Evolutionary conservation across 2,797 vertebrate species (phyloP), one percentile per base, ranked within the genome.

Genomic region (Micrastur ruficollis): DNA sequence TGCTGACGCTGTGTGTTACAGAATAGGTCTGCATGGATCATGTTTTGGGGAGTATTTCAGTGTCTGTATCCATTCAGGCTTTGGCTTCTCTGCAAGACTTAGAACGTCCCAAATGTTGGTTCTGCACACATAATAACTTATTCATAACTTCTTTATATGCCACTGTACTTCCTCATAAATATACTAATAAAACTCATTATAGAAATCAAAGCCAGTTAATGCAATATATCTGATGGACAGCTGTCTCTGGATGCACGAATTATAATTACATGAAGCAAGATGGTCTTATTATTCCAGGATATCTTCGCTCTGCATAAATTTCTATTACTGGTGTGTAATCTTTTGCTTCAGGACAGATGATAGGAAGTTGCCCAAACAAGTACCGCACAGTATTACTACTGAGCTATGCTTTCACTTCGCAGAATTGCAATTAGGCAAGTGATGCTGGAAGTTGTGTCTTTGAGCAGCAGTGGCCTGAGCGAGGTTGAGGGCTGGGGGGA

Each of bases 121-220:
- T 91, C 73, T 90, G 56, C 75, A 86, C 62, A 86, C 80, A 40
- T 81, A 92, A 93, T 93, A 95, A 89, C 79, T 94, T 96, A 96
- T 95, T 95, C 92, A 89, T 93, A 89, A 86, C 80, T 95, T 93
- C 82, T 95, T 96, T 79, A 82, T 87, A 87, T 86, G 93, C 74
- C 11, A 56, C 81, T 75, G 34, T 95, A 96, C 83, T 58, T 96
- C 79, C 81, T 94, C 93, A 94, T 96, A 97, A 97, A 95, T 94
- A 95, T 88, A 95, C 90, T 92, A 96, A 95, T 94, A 97, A 95
- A 97, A 94, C 84, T 92, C 92, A 88, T 96, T 95, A 95, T 32
- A 95, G 85, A 95, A 93, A 97, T 96, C 92, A 96, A 94, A 96
- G 90, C 47, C 82, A 91, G 84, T 62, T 87, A 95, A 90, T 95